phyloP scores from a whole-genome alignment of 2,797 vertebrate genomes.

The Trematomus bernacchii region DNA sequence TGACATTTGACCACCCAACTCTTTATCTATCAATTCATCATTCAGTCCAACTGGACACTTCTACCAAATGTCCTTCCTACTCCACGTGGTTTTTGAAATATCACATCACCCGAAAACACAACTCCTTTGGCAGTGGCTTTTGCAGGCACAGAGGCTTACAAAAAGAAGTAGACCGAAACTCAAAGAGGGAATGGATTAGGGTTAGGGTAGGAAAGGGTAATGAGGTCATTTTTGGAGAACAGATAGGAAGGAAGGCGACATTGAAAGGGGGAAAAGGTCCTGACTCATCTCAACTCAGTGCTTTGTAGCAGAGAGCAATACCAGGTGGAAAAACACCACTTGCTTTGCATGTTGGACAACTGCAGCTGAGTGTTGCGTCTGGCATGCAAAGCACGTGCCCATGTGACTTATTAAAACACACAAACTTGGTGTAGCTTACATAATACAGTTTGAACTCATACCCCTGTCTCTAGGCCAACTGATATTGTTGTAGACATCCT shows the following conservation, averaged over 20 bases:
- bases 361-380: slow-evolving; percentile 37
- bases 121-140: too few relatives aligned
- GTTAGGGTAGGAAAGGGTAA: neutral
- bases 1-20: too few relatives aligned
- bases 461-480: neutral
- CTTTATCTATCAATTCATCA: too few relatives aligned
- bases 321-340: slow-evolving; percentile 70
- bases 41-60: too few relatives aligned
- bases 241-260: neutral
- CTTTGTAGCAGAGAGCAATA: slow-evolving; percentile 31
- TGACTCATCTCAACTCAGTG: slow-evolving; percentile 8
- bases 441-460: slow-evolving; percentile 15
- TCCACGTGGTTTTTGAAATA: too few relatives aligned
- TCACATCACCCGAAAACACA: too few relatives aligned
- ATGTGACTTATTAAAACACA: slow-evolving; percentile 24
- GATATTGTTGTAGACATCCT: neutral
- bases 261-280: slow-evolving; percentile 17
- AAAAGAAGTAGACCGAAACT: slow-evolving; percentile 19
- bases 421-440: slow-evolving; percentile 12
- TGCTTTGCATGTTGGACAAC: slow-evolving; percentile 73
- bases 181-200: neutral
- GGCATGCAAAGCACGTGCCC: slow-evolving; percentile 61
- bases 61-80: too few relatives aligned
- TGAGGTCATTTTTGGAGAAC: neutral
- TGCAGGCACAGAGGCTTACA: too few relatives aligned